Evolutionary conservation across 2,888 invertebrate genomes (phyloP).

Genomic region (Melanostoma scalare): DNA sequence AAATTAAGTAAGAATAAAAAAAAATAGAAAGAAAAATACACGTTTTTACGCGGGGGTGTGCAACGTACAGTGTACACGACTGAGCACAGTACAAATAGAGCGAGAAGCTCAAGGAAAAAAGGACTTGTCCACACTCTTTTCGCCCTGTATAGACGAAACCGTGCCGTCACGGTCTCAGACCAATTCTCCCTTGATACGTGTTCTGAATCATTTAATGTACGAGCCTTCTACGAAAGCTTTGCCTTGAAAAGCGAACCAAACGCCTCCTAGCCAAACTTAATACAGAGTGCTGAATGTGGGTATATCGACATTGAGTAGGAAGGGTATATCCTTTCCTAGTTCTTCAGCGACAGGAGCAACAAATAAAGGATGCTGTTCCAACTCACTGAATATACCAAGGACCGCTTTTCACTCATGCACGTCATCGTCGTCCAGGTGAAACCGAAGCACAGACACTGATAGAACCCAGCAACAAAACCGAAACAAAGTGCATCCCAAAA

Average conservation of each 20-base stretch:
- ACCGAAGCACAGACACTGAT: slow-evolving; percentile 22
- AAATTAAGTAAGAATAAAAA: neutral
- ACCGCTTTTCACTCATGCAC: slow-evolving; percentile 64
- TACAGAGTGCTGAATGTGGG: slow-evolving; percentile 44
- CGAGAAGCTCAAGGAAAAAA: slow-evolving; percentile 14
- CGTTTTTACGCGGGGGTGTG: slow-evolving; percentile 43
- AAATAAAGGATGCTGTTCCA: slow-evolving; percentile 60
- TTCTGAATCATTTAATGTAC: slow-evolving; percentile 56
- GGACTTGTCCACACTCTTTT: slow-evolving; percentile 22
- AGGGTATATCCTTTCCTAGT: slow-evolving; percentile 42
- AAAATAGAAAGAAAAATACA: slow-evolving; percentile 41
- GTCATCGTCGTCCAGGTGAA: slow-evolving; percentile 64
- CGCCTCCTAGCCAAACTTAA: slow-evolving; percentile 41
- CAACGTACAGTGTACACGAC: slow-evolving; percentile 1
- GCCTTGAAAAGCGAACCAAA: slow-evolving; percentile 11
- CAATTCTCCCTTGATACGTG: slow-evolving; percentile 52
- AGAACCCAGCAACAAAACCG: slow-evolving; percentile 16
- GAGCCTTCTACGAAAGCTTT: neutral
- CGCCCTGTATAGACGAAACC: slow-evolving; percentile 34
- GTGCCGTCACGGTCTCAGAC: slow-evolving; percentile 53
- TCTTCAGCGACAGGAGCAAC: slow-evolving; percentile 52
- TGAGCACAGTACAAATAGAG: slow-evolving; percentile 45
- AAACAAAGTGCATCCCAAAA: slow-evolving; percentile 47
- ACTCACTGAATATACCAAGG: slow-evolving; percentile 49
- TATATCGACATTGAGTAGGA: slow-evolving; percentile 31